phyloP scores from a whole-genome alignment of 2,888 invertebrate genomes.

The Nomada fabriciana region DNA sequence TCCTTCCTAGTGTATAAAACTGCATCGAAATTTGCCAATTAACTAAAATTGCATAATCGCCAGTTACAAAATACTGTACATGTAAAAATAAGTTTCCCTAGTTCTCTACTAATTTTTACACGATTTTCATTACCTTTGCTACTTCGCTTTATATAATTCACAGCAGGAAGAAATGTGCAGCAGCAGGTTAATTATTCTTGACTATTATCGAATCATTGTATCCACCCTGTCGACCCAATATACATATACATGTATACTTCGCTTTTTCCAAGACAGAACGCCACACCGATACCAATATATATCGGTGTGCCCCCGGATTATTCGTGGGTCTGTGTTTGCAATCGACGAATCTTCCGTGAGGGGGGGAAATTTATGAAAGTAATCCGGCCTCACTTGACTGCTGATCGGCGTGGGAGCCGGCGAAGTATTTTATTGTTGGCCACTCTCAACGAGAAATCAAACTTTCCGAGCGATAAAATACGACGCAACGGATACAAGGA shows the following conservation, averaged over 20 bases:
- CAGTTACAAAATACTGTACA: no score
- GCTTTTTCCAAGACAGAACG: conserved; percentile 9
- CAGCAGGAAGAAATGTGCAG: no score
- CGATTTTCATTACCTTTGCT: no score
- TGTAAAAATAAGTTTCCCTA: no score
- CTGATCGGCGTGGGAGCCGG: conserved; percentile 84
- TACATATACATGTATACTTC: not conserved
- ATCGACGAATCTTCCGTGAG: conserved; percentile 58
- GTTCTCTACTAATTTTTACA: no score
- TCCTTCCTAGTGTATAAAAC: no score
- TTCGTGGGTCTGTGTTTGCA: conserved; percentile 49
- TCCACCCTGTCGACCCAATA: no score
- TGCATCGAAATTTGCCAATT: no score
- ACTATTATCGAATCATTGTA: no score
- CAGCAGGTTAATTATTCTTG: no score
- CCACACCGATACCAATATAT: not conserved
- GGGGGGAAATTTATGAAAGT: conserved; percentile 80
- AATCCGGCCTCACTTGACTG: conserved; percentile 82
- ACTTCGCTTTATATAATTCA: no score
- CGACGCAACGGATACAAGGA: conserved; percentile 77
- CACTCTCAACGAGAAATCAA: conserved; percentile 78
- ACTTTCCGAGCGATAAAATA: conserved; percentile 82
- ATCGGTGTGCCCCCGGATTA: conserved; percentile 54
- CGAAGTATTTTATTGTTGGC: conserved; percentile 74
- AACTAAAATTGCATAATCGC: no score